Evolutionary conservation across 2,797 vertebrate species (phyloP).

Genomic region (Holocentrus rufus): DNA sequence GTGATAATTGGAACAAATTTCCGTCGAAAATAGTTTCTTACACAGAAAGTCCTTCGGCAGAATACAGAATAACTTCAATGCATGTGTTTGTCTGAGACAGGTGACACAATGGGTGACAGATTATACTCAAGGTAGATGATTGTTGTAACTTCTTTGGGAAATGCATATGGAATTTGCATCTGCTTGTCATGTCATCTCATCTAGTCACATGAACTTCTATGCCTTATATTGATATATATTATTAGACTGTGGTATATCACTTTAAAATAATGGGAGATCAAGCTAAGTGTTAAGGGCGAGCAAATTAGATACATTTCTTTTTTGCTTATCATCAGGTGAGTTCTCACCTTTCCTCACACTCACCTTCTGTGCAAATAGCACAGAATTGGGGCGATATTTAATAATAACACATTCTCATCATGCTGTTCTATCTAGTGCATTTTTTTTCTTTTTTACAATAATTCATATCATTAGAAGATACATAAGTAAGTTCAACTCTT

Average conservation of each 20-base stretch:
- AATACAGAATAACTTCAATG: neutral
- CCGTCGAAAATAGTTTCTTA: neutral
- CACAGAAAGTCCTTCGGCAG: neutral
- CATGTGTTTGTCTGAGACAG: constrained; percentile 25
- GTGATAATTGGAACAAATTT: constrained; percentile 17
- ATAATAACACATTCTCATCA: too few relatives aligned
- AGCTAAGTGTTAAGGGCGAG: too few relatives aligned
- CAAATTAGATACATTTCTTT: too few relatives aligned
- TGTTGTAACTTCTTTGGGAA: constrained; percentile 24
- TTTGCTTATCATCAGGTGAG: neutral
- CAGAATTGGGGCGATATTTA: too few relatives aligned
- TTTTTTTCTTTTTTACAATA: too few relatives aligned
- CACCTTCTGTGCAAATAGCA: neutral
- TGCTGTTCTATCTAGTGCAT: too few relatives aligned
- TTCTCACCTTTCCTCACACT: neutral
- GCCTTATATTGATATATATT: neutral
- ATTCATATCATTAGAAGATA: too few relatives aligned
- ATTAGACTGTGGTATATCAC: neutral
- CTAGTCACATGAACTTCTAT: neutral
- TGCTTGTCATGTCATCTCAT: neutral
- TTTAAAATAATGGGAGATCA: neutral
- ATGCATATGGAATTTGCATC: neutral
- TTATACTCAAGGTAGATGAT: constrained; percentile 64
- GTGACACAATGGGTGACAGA: constrained; percentile 60
- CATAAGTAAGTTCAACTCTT: too few relatives aligned